Evolutionary conservation across 2,113 vertebrate species (phyloP).

Genomic region (Pterocles burchelli): DNA sequence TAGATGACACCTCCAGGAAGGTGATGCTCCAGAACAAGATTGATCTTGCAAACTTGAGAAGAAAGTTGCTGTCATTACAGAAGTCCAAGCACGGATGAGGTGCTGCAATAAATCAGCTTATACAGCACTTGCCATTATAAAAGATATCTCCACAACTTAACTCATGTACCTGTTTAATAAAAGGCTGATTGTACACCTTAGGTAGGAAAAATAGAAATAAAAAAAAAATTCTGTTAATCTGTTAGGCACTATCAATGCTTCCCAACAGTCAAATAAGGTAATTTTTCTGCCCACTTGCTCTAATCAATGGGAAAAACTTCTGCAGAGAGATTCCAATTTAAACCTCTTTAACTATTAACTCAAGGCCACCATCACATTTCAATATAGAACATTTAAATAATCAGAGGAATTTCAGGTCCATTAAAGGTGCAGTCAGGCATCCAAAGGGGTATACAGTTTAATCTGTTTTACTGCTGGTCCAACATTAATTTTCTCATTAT

Average conservation of each 20-base stretch:
- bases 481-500: slow-evolving; percentile 85
- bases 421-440: slow-evolving; percentile 84
- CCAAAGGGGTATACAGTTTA: slow-evolving; percentile 79
- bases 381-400: slow-evolving; percentile 75
- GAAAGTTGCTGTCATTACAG: background rate
- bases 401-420: slow-evolving; percentile 77
- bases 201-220: background rate
- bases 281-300: slow-evolving; percentile 48
- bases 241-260: background rate
- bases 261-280: background rate
- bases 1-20: background rate
- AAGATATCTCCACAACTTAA: background rate
- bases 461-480: slow-evolving; percentile 79
- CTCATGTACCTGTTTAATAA: background rate
- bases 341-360: slow-evolving; percentile 76
- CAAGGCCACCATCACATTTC: slow-evolving; percentile 71
- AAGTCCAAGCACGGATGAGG: background rate
- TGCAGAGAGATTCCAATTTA: slow-evolving; percentile 60
- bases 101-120: background rate
- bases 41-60: background rate
- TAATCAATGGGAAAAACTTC: slow-evolving; percentile 56
- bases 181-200: background rate
- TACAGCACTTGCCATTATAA: background rate
- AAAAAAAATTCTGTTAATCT: background rate
- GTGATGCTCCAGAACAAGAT: background rate